Percentiles rank a stretch among this genome's conserved stretches.
Evolutionary conservation across 2,797 vertebrate genomes (phyloP).

Genomic region (Sebastes minor): DNA sequence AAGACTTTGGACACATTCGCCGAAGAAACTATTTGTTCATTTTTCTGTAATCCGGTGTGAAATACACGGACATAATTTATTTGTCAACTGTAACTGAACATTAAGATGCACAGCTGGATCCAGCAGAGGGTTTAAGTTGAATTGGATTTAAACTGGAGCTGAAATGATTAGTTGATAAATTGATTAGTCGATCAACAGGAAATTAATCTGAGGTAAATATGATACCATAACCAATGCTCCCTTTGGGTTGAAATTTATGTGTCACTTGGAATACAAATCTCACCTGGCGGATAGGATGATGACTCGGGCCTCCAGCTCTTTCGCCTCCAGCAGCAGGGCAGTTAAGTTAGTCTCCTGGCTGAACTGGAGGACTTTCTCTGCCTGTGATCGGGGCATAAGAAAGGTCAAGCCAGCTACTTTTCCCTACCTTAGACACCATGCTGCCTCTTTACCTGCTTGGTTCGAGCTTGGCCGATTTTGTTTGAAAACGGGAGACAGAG

Average conservation of each 20-base stretch:
- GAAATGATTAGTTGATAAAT: no score
- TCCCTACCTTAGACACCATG: slow-evolving; percentile 84
- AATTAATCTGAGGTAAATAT: neutral
- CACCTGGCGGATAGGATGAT: slow-evolving; percentile 98
- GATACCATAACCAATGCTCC: neutral
- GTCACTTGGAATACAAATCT: slow-evolving; percentile 21
- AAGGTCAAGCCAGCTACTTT: slow-evolving; percentile 80
- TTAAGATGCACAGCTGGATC: no score
- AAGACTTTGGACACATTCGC: neutral
- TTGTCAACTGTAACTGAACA: no score
- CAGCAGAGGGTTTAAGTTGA: no score
- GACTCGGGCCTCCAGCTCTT: slow-evolving; percentile 97
- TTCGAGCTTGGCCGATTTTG: slow-evolving; percentile 69
- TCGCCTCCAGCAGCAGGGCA: slow-evolving; percentile 95
- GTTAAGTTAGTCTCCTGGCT: slow-evolving; percentile 99
- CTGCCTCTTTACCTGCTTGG: slow-evolving; percentile 80
- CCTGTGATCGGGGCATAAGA: slow-evolving; percentile 90
- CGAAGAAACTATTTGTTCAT: neutral
- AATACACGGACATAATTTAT: no score
- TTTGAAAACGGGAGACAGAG: slow-evolving; percentile 80
- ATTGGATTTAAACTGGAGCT: no score
- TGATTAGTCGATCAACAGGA: no score
- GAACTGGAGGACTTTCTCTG: slow-evolving; percentile 99
- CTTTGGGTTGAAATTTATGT: neutral
- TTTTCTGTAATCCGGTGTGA: neutral